Base-by-base conservation (phyloP, 2,797 vertebrate genomes). In the Pangasius larnaudii region DNA sequence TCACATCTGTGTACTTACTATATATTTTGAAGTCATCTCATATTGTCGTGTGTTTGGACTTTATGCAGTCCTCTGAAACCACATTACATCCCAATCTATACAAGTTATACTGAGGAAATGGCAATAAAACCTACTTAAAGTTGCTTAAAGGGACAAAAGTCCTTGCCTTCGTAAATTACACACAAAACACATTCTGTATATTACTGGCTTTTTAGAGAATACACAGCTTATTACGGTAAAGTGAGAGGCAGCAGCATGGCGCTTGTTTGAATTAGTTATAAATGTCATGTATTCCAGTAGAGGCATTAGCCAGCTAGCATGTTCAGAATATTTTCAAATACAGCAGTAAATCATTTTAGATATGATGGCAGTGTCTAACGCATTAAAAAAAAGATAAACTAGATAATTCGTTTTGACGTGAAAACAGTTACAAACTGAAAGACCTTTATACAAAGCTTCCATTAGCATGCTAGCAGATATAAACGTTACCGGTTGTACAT, bases 401-500 rank as follows among this genome's bases (percentile, higher is more conserved):
- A 59, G 42, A 46, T 5, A 1, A 56, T 39, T 14, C 1, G 19
- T 85, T 71, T 71, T 51, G 36, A 22, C 30, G 49, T 71, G 51
- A 53, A 71, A 69, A 1, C 82, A 53, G 36, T 56, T 30, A 59
- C 18, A 58, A 39, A 33, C 16, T 61, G 24, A 46, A 77, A 36
- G 85, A 78, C 42, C 39, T 86, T 86, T n/a, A 86, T 39, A 18
- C 16, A 72, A 8, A 1, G 14, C 13, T 19, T 2, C 1, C 16
- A 13, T 67, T 88, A 67, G 46, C 82, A 83, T 24, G 39, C 14
- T 16, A 30, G 51, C 65, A 87, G 89, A 90, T 87, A 72, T 14
- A 3, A 42, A 39, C 14, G 86, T 94, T 96, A 99, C 98, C 98
- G 97, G 94, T 98, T 99, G 93, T 99, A 99, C 98, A 99, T 99